Percentiles rank a stretch among this genome's conserved stretches.
Evolutionary conservation across 2,888 invertebrate species (phyloP).

Genomic region (Apodemia mormo): DNA sequence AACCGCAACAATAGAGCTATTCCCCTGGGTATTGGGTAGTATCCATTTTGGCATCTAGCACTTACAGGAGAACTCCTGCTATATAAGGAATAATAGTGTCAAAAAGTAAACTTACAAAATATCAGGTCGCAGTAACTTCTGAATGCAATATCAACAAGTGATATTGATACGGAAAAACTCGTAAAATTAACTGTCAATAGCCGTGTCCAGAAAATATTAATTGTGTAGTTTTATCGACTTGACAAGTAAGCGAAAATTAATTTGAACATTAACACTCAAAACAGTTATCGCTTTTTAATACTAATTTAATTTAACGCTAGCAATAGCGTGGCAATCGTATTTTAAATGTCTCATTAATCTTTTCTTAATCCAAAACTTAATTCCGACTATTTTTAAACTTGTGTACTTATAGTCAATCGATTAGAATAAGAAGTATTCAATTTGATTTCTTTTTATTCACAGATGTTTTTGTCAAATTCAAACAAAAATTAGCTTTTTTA

Average conservation of each 20-base stretch:
- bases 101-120: conserved; percentile 16
- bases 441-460: too few species aligned
- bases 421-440: too few species aligned
- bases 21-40: too few species aligned
- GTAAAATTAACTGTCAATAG: conserved; percentile 63
- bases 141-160: neutral
- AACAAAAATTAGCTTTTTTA: too few species aligned
- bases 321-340: conserved; percentile 36
- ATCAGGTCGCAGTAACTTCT: neutral
- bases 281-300: conserved; percentile 50
- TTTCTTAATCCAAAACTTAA: neutral
- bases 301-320: conserved; percentile 54
- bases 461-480: too few species aligned
- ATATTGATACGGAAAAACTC: conserved; percentile 23
- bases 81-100: too few species aligned
- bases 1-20: too few species aligned
- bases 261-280: conserved; percentile 55
- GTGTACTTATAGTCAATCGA: too few species aligned
- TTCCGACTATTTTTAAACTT: too few species aligned
- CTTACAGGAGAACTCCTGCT: too few species aligned
- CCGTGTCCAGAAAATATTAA: conserved; percentile 66
- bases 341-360: conserved; percentile 12
- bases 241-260: conserved; percentile 74
- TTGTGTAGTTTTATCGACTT: conserved; percentile 64
- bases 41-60: too few species aligned